Conservation (phyloP, 2,797 vertebrate genomes). For the Brachyrhaphis roseni region DNA sequence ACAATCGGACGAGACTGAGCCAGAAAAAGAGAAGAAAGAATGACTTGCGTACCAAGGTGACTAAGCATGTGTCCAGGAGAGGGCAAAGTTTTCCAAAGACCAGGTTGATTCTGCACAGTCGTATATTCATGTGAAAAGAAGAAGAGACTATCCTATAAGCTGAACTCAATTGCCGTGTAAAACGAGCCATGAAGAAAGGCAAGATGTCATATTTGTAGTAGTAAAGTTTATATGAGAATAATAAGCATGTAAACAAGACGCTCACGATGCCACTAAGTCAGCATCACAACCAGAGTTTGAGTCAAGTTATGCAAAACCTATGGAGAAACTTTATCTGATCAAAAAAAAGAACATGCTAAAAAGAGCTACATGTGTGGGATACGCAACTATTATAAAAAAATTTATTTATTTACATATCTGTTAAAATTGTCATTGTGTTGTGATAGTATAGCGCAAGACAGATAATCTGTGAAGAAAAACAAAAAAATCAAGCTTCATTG, state of each 20-base stretch:
- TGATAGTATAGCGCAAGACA: too few species aligned
- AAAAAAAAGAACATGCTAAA: too few species aligned
- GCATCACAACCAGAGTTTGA: not conserved
- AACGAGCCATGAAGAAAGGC: not conserved
- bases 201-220: not conserved
- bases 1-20: not conserved
- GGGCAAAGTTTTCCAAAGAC: slow-evolving; percentile 60
- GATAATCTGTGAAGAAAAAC: not conserved
- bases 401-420: too few species aligned
- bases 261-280: not conserved
- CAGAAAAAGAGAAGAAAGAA: not conserved
- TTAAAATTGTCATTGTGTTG: too few species aligned
- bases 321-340: too few species aligned
- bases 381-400: too few species aligned
- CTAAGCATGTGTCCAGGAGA: slow-evolving; percentile 61
- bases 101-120: not conserved
- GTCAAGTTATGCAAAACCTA: not conserved
- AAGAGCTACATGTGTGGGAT: too few species aligned
- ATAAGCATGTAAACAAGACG: not conserved
- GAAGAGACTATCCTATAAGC: not conserved
- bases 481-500: too few species aligned
- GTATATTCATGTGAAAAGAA: slow-evolving; percentile 12
- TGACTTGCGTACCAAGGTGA: not conserved
- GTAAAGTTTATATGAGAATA: not conserved
- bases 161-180: not conserved